Percentiles rank a stretch among this genome's conserved stretches.
phyloP scores from a whole-genome alignment of 2,797 vertebrate species.

The Graptemys geographica region DNA sequence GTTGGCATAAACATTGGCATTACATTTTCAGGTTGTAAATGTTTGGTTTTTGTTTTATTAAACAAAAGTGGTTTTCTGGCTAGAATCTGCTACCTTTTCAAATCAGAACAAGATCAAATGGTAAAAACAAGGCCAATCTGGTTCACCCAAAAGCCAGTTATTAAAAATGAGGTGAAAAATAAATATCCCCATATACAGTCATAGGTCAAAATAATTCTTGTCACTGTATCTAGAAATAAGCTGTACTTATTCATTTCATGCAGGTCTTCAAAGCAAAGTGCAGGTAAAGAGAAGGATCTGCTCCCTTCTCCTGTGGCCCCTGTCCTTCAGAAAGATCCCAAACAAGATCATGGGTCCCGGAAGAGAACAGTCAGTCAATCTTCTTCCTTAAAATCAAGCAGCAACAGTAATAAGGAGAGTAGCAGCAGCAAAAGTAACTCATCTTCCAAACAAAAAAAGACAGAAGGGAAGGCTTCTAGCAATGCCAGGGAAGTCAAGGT shows the following conservation, averaged over 20 bases:
- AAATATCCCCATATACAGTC: not conserved
- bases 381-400: slow-evolving; percentile 90
- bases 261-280: slow-evolving; percentile 89
- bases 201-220: not conserved
- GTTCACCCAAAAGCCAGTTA: not conserved
- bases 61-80: slow-evolving; percentile 67
- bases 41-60: not conserved
- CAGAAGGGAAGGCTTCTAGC: slow-evolving; percentile 90
- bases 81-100: slow-evolving; percentile 60
- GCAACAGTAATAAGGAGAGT: slow-evolving; percentile 89
- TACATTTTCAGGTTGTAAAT: not conserved
- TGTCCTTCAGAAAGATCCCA: slow-evolving; percentile 89
- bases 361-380: slow-evolving; percentile 96
- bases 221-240: not conserved
- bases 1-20: slow-evolving; percentile 24
- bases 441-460: slow-evolving; percentile 92
- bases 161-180: not conserved
- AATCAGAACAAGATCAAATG: slow-evolving; percentile 56
- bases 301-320: slow-evolving; percentile 93
- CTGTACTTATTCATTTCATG: slow-evolving; percentile 30
- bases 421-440: slow-evolving; percentile 86
- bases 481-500: slow-evolving; percentile 92
- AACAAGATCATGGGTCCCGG: slow-evolving; percentile 90
- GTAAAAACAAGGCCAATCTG: slow-evolving; percentile 31
- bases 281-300: slow-evolving; percentile 94